phyloP scores from a whole-genome alignment of 2,888 invertebrate species.

The Nudaria mundana region DNA sequence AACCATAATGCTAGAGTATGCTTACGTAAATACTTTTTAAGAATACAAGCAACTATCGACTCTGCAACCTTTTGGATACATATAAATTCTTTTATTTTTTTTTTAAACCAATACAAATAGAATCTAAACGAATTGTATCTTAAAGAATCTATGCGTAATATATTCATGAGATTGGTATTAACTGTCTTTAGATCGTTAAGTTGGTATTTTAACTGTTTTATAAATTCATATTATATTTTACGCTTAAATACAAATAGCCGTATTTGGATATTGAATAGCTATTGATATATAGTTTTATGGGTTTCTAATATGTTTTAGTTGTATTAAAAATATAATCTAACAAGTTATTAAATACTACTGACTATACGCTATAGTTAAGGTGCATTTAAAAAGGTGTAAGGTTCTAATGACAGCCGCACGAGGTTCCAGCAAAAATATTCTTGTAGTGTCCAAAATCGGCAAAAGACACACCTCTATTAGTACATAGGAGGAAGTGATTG shows the following conservation, averaged over 20 bases:
- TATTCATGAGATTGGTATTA: constrained; percentile 64
- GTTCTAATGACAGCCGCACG: too few species aligned
- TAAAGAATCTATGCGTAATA: constrained; percentile 56
- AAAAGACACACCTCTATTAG: too few species aligned
- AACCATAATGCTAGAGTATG: constrained; percentile 7
- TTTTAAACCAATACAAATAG: constrained; percentile 14
- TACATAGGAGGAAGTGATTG: too few species aligned
- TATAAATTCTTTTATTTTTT: constrained; percentile 17
- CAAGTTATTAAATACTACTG: constrained; percentile 40
- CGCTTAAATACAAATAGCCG: constrained; percentile 59
- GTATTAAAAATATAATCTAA: constrained; percentile 46
- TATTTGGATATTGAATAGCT: constrained; percentile 54
- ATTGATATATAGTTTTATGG: constrained; percentile 63
- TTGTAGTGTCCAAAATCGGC: too few species aligned
- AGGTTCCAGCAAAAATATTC: too few species aligned
- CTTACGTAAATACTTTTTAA: constrained; percentile 5
- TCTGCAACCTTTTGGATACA: constrained; percentile 8
- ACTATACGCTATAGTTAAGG: constrained; percentile 12
- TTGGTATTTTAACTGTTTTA: constrained; percentile 62
- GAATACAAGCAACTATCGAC: constrained; percentile 16
- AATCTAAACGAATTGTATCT: constrained; percentile 45
- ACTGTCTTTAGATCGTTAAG: constrained; percentile 61
- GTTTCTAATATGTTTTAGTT: constrained; percentile 44
- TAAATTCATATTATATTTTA: constrained; percentile 51
- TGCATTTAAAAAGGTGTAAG: too few species aligned